A percentile compares a stretch with the other conserved stretches of the same genome.
These are phyloP conservation scores for Echinops telfairi DNA, from an alignment of 2,113 vertebrate species.

Conservation along the genomic window DNA sequence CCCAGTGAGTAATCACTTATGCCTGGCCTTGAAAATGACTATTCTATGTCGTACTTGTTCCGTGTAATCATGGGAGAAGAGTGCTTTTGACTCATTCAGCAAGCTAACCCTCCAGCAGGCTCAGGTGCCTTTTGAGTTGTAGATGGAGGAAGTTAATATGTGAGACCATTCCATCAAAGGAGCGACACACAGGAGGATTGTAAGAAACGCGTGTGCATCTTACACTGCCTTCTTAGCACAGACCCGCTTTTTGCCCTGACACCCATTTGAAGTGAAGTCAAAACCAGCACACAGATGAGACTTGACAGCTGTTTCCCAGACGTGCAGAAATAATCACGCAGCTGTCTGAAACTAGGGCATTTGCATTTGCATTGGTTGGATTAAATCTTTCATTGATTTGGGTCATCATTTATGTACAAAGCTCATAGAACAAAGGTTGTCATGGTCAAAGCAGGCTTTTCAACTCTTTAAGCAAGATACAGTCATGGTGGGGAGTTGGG, in stretches of 20 bases:
- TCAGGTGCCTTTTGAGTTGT: neutral
- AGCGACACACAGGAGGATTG: neutral
- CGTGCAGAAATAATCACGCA: constrained; percentile 62
- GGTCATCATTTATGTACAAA: constrained; percentile 72
- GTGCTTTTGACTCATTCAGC: constrained; percentile 78
- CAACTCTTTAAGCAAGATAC: constrained; percentile 20
- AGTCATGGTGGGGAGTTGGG: neutral
- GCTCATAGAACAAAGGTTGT: constrained; percentile 54
- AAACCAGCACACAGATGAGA: constrained; percentile 34
- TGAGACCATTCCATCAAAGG: constrained; percentile 66
- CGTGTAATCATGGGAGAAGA: constrained; percentile 32
- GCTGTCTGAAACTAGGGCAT: constrained; percentile 57
- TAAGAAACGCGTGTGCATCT: neutral
- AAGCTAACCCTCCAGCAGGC: constrained; percentile 59
- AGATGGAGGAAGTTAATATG: constrained; percentile 52
- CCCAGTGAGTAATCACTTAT: constrained; percentile 25
- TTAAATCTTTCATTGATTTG: constrained; percentile 67
- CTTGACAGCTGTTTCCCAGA: constrained; percentile 66
- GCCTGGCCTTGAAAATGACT: constrained; percentile 40
- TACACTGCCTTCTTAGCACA: constrained; percentile 53
- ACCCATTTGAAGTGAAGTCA: constrained; percentile 67
- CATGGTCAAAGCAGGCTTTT: neutral
- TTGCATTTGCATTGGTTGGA: constrained; percentile 53
- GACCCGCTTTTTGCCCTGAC: constrained; percentile 56
- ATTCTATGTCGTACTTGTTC: neutral